Evolutionary conservation across 1,140 invertebrate species (phyloP).

Genomic region (Thalassaphorura encarpata): DNA sequence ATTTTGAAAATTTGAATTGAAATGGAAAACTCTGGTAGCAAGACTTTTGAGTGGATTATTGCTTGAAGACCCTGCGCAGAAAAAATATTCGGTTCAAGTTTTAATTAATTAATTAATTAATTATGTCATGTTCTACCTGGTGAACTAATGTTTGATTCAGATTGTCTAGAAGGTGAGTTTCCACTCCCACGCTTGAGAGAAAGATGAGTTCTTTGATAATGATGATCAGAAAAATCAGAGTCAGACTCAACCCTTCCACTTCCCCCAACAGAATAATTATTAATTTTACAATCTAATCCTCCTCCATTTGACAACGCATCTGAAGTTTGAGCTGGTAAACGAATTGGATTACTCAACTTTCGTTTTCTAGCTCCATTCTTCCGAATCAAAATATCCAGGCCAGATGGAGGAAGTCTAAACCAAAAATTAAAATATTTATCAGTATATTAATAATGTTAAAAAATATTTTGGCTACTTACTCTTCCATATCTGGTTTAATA

Average conservation of each 20-base stretch:
- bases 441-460: too few relatives aligned
- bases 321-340: not conserved
- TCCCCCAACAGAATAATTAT: not conserved
- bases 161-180: not conserved
- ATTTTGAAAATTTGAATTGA: conserved; percentile 8
- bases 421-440: too few relatives aligned
- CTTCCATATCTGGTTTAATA: too few relatives aligned
- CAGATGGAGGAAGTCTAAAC: too few relatives aligned
- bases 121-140: conserved; percentile 6
- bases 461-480: too few relatives aligned
- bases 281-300: not conserved
- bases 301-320: not conserved
- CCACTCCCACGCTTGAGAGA: not conserved
- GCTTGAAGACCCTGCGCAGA: not conserved
- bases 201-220: not conserved
- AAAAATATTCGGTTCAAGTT: not conserved
- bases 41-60: conserved; percentile 2
- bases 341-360: conserved; percentile 4
- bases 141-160: conserved; percentile 7
- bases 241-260: not conserved
- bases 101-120: not conserved
- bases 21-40: conserved; percentile 6
- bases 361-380: conserved; percentile 3
- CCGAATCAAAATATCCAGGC: too few relatives aligned
- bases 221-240: not conserved